phyloP scores from a whole-genome alignment of 2,888 invertebrate species.

The Tenthredo livida region DNA sequence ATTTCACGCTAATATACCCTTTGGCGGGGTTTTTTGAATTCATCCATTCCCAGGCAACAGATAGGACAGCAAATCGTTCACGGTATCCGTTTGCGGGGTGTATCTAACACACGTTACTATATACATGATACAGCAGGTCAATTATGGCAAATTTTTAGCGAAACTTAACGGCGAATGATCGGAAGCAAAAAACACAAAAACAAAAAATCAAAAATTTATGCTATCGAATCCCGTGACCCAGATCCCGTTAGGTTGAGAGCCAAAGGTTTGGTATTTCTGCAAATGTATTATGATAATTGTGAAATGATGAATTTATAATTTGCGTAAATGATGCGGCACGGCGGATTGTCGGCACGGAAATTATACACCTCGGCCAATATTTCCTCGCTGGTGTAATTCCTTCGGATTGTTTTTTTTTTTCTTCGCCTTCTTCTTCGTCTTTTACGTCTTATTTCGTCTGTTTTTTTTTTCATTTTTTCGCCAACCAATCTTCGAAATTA shows the following conservation, averaged over 20 bases:
- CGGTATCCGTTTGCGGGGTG: background rate
- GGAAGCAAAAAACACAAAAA: background rate
- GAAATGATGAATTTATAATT: slow-evolving; percentile 78
- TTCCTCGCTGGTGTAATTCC: slow-evolving; percentile 34
- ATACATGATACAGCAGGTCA: background rate
- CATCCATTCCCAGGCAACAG: background rate
- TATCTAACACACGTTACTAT: background rate
- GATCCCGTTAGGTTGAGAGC: slow-evolving; percentile 41
- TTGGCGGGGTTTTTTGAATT: background rate
- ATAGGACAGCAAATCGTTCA: background rate
- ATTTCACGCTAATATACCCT: slow-evolving; percentile 40
- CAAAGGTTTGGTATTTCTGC: slow-evolving; percentile 62
- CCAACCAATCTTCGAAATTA: slow-evolving; percentile 42
- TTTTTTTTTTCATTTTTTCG: background rate
- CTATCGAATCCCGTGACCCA: background rate
- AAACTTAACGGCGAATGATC: background rate
- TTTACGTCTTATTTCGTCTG: background rate
- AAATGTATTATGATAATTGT: slow-evolving; percentile 76
- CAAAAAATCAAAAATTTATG: no score
- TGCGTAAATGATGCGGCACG: slow-evolving; percentile 73
- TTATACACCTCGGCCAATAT: slow-evolving; percentile 70
- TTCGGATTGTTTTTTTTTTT: background rate
- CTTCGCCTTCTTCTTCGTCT: background rate
- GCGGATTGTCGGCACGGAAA: slow-evolving; percentile 72
- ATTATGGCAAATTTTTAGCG: background rate